These are phyloP conservation scores for Cryptoblepharus egeriae DNA, from an alignment of 2,797 vertebrate species.

Conservation along the genomic window DNA sequence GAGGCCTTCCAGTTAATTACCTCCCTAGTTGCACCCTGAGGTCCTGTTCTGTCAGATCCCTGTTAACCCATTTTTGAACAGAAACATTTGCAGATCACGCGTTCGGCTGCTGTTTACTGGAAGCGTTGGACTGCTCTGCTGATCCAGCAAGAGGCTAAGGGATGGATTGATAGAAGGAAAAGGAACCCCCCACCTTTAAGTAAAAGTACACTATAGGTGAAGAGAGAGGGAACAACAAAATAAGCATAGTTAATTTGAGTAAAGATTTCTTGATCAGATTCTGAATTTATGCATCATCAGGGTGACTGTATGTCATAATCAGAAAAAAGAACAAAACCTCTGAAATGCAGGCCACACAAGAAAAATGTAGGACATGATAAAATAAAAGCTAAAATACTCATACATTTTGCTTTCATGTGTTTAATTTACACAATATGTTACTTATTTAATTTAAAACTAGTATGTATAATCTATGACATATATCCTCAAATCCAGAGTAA, in stretches of 20 bases:
- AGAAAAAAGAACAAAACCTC: too few species aligned
- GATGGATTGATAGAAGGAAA: neutral
- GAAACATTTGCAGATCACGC: conserved; percentile 37
- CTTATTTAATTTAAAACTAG: too few species aligned
- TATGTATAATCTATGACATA: too few species aligned
- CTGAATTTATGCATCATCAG: too few species aligned
- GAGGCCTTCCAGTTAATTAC: conserved; percentile 53
- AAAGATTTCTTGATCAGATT: neutral
- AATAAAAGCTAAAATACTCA: too few species aligned
- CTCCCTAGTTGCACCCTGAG: conserved; percentile 37
- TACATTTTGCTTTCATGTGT: too few species aligned
- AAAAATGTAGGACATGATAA: too few species aligned
- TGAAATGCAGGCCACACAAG: too few species aligned
- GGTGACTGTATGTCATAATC: too few species aligned
- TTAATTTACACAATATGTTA: too few species aligned
- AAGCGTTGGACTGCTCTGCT: conserved; percentile 1
- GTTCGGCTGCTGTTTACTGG: conserved; percentile 34
- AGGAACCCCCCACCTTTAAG: neutral
- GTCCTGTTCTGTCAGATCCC: conserved; percentile 30
- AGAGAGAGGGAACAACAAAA: neutral
- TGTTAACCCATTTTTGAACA: conserved; percentile 50
- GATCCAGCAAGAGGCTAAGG: neutral
- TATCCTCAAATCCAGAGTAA: too few species aligned
- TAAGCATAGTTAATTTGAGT: neutral
- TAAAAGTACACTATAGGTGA: neutral